Evolutionary conservation across 2,797 vertebrate species (phyloP), one percentile per base, ranked within the genome.

Genomic region (Gouania willdenowi): DNA sequence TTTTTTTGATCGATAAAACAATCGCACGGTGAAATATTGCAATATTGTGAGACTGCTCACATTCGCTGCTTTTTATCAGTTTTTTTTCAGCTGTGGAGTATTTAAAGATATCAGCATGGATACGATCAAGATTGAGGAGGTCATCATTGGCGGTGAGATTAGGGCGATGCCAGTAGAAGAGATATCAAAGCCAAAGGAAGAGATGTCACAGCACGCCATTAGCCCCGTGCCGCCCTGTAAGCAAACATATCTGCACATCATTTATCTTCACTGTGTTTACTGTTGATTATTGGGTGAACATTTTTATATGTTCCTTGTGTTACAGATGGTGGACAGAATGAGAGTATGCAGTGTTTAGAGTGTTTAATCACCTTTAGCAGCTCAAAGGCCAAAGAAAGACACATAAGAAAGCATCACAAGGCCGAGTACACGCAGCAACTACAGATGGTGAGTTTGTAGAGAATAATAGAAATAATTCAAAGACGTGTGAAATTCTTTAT

Each of bases 281-380:
- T 14, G 13, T 14, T 14, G 13, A 14, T 3, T 3, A 13, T 14
- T 14, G 14, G 14, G 3, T 14, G 13, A 14, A 3, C 14, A 4
- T 10, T 2, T 23, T 8, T 2, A 8, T 7, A 21, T 5, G 27
- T 3, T 61, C 9, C 9, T 41, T 53, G 14, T 55, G 41, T 39
- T 55, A 21, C 64, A 91, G 90, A 85, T 65, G n/a, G n/a, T n/a
- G n/a, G n/a, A n/a, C 82, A 83, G 38, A 75, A 83, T 25, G 89
- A 90, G 45, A 86, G 79, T 56, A 68, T 86, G 32, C 88, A 91
- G 75, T 92, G 90, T 77, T 88, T 87, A 25, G 84, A 81, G 58
- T 93, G 91, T 67, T 87, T 92, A 71, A 91, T 92, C 60, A 91
- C 87, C 24, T 93, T 92, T 64, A 72, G 78, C 6, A 80, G 88